Conservation (phyloP, 2,797 vertebrate genomes). For the Trematomus bernacchii region DNA sequence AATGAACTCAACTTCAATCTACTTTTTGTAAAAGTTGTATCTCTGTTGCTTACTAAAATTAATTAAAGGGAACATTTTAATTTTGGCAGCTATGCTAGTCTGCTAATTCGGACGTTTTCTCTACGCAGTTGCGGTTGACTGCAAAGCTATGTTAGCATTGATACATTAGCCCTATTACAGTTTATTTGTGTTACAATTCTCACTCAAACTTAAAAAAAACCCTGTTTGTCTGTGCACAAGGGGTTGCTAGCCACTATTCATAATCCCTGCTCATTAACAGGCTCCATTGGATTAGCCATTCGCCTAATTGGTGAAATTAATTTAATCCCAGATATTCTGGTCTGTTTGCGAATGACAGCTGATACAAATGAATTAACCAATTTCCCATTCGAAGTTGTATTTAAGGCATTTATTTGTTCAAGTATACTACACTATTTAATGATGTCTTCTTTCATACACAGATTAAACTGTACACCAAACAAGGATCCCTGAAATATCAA, state of each 20-base stretch:
- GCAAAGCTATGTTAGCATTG: fast-evolving
- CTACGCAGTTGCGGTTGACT: neutral
- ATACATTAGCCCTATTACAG: neutral
- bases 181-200: slow-evolving; percentile 6
- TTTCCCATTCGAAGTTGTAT: neutral
- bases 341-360: neutral
- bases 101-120: neutral
- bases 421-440: too few relatives aligned
- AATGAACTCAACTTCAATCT: neutral
- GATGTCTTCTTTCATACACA: slow-evolving; percentile 65
- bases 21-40: neutral
- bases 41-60: fast-evolving
- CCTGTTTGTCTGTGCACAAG: slow-evolving; percentile 4
- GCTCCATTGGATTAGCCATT: slow-evolving; percentile 61
- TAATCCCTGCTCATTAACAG: slow-evolving; percentile 67
- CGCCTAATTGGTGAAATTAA: slow-evolving; percentile 43
- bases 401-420: neutral
- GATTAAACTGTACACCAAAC: slow-evolving; percentile 98
- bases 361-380: neutral
- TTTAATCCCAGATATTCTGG: neutral
- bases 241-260: neutral
- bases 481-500: slow-evolving; percentile 97
- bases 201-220: slow-evolving; percentile 12
- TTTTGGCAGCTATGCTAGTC: neutral
- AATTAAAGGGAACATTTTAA: neutral